Conservation (phyloP, 1,140 invertebrate genomes). For the Lycorma delicatula region DNA sequence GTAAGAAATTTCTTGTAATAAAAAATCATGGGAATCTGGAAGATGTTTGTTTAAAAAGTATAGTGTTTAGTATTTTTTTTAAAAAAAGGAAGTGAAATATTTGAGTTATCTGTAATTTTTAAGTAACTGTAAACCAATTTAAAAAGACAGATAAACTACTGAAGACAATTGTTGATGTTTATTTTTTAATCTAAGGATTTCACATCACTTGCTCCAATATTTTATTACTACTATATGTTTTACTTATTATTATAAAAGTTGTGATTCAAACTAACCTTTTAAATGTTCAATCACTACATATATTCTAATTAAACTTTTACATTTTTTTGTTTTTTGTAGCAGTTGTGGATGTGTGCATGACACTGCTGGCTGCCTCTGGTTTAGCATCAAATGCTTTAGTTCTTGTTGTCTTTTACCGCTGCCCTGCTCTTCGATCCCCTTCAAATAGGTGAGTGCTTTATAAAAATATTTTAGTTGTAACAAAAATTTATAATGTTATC, state of each 20-base stretch:
- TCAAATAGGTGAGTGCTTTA: conserved; percentile 39
- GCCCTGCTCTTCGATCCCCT: conserved; percentile 41
- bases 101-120: too few relatives aligned
- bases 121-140: too few relatives aligned
- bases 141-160: too few relatives aligned
- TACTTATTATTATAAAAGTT: not conserved
- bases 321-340: conserved; percentile 19
- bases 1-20: too few relatives aligned
- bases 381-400: conserved; percentile 43
- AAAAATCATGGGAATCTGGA: too few relatives aligned
- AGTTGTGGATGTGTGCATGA: conserved; percentile 24
- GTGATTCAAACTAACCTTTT: not conserved
- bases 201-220: not conserved
- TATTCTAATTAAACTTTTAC: not conserved
- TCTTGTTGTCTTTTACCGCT: conserved; percentile 43
- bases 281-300: not conserved
- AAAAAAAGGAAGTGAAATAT: too few relatives aligned
- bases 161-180: not conserved
- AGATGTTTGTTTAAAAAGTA: too few relatives aligned
- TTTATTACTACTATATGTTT: not conserved
- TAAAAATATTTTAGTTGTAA: not conserved
- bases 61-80: too few relatives aligned
- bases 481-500: not conserved
- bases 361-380: conserved; percentile 34
- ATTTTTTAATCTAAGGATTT: not conserved